Evolutionary conservation across 2,797 vertebrate genomes (phyloP), one percentile per base, ranked within the genome.

Genomic region (Chelon labrosus): DNA sequence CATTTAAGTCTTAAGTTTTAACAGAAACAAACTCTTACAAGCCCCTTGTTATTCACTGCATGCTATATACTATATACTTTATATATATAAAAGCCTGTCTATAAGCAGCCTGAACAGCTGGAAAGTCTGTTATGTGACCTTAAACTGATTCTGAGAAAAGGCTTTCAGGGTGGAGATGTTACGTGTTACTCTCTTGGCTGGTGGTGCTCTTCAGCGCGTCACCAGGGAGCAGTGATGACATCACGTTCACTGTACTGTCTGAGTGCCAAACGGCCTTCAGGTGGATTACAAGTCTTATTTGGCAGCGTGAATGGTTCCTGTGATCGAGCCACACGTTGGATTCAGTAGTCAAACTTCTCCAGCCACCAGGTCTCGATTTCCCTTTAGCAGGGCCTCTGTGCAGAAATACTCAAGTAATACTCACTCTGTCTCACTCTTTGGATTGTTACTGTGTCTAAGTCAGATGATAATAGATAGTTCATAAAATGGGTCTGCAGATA

Each of bases 201-300:
- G 49, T 11, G 49, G 77, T 10, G 10, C 62, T 63, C 50, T 64
- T 57, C 12, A 42, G 14, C 5, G 41, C 14, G 41, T 42, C 41
- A 22, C 17, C n/a, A 19, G 10, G 17, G 53, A 49, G 39, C 35
- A 3, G 39, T 73, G 76, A 65, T 7, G 20, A n/a, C 76, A 53
- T 54, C 59, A 55, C 9, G 19, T 20, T 25, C 46, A 10, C 17
- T 42, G 49, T 14, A 3, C 20, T 69, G 66, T 37, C 41, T 12
- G 55, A 55, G 57, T 0, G 53, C 65, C 79, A 73, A 46, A 69
- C 56, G 16, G 8, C 51, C 47, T 39, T 66, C 39, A 55, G 70
- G 42, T 52, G 25, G 79, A 81, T 85, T 83, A 84, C 62, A 6
- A 27, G 52, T 71, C 41, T 66, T 62, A 59, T 80, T 67, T 39